phyloP scores from a whole-genome alignment of 2,797 vertebrate genomes.

The Gadopsis marmoratus region DNA sequence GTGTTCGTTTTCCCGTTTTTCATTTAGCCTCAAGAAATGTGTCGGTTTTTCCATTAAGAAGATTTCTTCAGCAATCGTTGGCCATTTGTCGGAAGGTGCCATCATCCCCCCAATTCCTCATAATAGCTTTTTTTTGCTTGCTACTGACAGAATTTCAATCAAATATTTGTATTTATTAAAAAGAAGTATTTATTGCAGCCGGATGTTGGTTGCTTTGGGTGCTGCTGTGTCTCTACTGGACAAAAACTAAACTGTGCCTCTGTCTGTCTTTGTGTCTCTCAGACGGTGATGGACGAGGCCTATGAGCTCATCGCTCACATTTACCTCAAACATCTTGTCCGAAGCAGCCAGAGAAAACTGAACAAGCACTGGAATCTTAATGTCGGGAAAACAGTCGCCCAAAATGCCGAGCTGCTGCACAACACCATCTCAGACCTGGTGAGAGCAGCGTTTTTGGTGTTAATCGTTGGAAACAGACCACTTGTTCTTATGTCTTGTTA shows the following conservation, averaged over 20 bases:
- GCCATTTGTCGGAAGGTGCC: neutral
- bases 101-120: no score
- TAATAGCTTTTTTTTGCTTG: no score
- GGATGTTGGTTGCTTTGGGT: neutral
- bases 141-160: no score
- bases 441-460: neutral
- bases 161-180: no score
- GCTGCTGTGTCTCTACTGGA: neutral
- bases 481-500: neutral
- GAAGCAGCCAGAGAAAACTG: slow-evolving; percentile 35
- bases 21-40: neutral
- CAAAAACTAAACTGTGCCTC: neutral
- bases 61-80: neutral
- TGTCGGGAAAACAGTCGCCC: slow-evolving; percentile 31
- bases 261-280: slow-evolving; percentile 5
- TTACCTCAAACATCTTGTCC: slow-evolving; percentile 70
- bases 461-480: neutral
- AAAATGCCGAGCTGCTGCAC: slow-evolving; percentile 63
- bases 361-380: slow-evolving; percentile 53
- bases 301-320: slow-evolving; percentile 46
- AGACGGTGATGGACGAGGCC: slow-evolving; percentile 56
- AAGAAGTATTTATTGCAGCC: neutral
- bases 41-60: neutral
- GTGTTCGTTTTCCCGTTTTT: neutral
- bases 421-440: slow-evolving; percentile 56